Evolutionary conservation across 2,113 vertebrate species (phyloP).

Genomic region (Proteles cristata): DNA sequence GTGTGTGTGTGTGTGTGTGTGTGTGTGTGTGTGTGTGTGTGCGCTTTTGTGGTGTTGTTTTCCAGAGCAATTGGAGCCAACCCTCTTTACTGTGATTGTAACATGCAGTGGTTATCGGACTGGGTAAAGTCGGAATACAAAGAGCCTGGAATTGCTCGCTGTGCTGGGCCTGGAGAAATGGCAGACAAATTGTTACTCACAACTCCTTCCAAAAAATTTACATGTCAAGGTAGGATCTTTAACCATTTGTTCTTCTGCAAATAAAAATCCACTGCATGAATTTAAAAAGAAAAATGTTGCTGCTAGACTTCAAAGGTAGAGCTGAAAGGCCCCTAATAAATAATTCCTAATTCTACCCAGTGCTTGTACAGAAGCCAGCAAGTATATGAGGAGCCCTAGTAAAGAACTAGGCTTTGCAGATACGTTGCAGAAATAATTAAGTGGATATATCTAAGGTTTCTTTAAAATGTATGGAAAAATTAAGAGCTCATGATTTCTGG

Average conservation of each 20-base stretch:
- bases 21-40: conserved; percentile 49
- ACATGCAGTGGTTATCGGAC: conserved; percentile 99
- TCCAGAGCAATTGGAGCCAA: conserved; percentile 97
- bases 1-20: conserved; percentile 56
- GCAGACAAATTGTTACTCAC: conserved; percentile 98
- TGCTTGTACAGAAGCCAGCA: background rate
- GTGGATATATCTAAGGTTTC: conserved; percentile 17
- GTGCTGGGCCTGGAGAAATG: conserved; percentile 97
- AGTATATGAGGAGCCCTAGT: background rate
- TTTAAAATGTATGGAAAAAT: conserved; percentile 4
- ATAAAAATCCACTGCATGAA: background rate
- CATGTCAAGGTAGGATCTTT: conserved; percentile 93
- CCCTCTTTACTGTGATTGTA: conserved; percentile 97
- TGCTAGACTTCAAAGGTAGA: background rate
- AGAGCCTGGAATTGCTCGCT: conserved; percentile 98
- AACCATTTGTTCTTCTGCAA: background rate
- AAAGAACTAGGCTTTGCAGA: background rate
- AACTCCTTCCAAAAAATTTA: conserved; percentile 98
- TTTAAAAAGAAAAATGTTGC: background rate
- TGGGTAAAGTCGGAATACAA: conserved; percentile 99
- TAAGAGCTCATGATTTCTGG: background rate
- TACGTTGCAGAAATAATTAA: background rate
- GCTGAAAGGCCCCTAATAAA: background rate
- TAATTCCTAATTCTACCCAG: background rate
- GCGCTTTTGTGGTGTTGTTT: conserved; percentile 64